Evolutionary conservation across 2,113 vertebrate genomes (phyloP).

Genomic region (Sylvilagus bachmani): DNA sequence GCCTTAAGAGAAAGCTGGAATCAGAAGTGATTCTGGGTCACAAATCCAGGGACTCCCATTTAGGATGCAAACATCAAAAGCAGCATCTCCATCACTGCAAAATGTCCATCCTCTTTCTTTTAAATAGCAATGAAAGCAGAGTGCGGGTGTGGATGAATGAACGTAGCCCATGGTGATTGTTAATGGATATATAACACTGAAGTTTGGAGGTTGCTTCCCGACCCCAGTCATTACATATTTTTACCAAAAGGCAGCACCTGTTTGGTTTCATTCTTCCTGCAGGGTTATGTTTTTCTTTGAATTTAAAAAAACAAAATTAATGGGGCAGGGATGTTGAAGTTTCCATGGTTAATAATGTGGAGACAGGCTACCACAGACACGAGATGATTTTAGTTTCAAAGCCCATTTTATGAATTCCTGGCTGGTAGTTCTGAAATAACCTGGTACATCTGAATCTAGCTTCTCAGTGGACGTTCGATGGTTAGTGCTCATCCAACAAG

Average conservation of each 20-base stretch:
- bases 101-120: background rate
- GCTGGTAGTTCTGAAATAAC: background rate
- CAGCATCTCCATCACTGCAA: too few species aligned
- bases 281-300: background rate
- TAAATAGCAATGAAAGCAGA: background rate
- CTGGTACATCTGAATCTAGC: background rate
- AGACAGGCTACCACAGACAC: background rate
- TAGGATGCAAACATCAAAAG: too few species aligned
- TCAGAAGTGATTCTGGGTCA: too few species aligned
- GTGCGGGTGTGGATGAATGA: background rate
- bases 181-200: background rate
- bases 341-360: background rate
- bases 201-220: background rate
- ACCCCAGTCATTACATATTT: background rate
- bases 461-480: background rate
- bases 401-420: background rate
- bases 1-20: too few species aligned
- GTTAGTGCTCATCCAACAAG: background rate
- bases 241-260: background rate
- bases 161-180: background rate
- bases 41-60: too few species aligned
- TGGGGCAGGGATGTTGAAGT: background rate
- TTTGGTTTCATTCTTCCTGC: background rate
- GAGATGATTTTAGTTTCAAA: background rate
- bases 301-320: background rate